These are phyloP conservation scores for Gymnobelideus leadbeateri DNA, from an alignment of 2,113 vertebrate species.

Conservation along the genomic window DNA sequence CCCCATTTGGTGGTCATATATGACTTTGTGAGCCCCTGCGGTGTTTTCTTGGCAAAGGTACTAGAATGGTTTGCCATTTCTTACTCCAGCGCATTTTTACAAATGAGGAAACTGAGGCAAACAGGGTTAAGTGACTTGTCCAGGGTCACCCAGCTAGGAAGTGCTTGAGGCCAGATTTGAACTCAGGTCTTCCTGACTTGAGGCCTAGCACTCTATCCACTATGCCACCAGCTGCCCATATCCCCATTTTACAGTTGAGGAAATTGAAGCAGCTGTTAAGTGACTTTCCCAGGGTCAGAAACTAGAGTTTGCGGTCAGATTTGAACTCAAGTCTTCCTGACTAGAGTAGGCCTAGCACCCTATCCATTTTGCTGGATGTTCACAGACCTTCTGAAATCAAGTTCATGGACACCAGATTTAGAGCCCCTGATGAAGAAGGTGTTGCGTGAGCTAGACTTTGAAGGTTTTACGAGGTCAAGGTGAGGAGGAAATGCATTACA, in stretches of 20 bases:
- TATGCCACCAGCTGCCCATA: too few relatives aligned
- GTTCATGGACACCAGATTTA: neutral
- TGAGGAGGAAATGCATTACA: neutral
- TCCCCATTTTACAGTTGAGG: neutral
- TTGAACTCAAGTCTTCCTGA: neutral
- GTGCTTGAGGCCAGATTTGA: too few relatives aligned
- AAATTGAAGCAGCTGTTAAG: neutral
- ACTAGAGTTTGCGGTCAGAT: neutral
- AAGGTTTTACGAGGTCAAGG: neutral
- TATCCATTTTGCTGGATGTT: neutral
- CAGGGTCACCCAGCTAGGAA: too few relatives aligned
- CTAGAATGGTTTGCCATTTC: too few relatives aligned
- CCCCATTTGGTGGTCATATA: too few relatives aligned
- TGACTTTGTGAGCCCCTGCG: too few relatives aligned
- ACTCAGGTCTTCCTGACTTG: too few relatives aligned
- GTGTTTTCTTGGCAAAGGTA: too few relatives aligned
- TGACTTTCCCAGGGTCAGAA: neutral
- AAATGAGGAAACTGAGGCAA: too few relatives aligned
- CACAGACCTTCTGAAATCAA: neutral
- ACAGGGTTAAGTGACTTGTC: too few relatives aligned
- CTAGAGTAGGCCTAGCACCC: neutral
- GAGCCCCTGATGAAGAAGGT: neutral
- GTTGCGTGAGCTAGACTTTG: neutral
- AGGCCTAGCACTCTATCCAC: too few relatives aligned
- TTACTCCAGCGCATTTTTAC: too few relatives aligned